A percentile compares a stretch with the other conserved stretches of the same genome.
Evolutionary conservation across 2,113 vertebrate genomes (phyloP).

Genomic region (Onychostruthus taczanowskii): DNA sequence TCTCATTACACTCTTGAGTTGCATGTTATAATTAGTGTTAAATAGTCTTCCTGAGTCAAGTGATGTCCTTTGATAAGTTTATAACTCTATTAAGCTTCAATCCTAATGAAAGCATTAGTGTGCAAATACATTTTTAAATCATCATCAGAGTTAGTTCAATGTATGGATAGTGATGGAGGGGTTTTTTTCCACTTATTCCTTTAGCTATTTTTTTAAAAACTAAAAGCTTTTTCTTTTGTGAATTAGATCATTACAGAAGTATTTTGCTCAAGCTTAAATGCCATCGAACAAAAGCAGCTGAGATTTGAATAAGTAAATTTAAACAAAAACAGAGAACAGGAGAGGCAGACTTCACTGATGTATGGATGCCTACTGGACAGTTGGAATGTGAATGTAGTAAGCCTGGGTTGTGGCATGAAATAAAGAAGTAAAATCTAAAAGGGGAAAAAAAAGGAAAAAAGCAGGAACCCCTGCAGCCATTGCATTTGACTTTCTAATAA

Average conservation of each 20-base stretch:
- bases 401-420: not conserved
- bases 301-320: not conserved
- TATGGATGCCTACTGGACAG: not conserved
- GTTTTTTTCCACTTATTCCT: not conserved
- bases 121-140: not conserved
- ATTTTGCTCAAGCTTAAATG: not conserved
- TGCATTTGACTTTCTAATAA: constrained; percentile 58
- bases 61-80: not conserved
- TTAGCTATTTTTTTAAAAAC: not conserved
- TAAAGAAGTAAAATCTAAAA: not conserved
- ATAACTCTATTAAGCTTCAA: not conserved
- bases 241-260: not conserved
- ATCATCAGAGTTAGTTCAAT: not conserved
- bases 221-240: not conserved
- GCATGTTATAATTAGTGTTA: not conserved
- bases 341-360: not conserved
- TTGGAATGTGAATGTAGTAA: not conserved
- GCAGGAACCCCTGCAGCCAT: not conserved
- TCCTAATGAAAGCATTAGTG: not conserved
- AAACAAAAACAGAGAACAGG: not conserved
- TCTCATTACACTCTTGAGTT: not conserved
- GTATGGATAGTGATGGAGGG: not conserved
- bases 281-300: not conserved
- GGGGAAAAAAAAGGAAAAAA: not conserved
- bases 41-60: not conserved